These are phyloP conservation scores for Drosophila austrosaltans DNA, from an alignment of 2,888 invertebrate species.

Conservation along the genomic window DNA sequence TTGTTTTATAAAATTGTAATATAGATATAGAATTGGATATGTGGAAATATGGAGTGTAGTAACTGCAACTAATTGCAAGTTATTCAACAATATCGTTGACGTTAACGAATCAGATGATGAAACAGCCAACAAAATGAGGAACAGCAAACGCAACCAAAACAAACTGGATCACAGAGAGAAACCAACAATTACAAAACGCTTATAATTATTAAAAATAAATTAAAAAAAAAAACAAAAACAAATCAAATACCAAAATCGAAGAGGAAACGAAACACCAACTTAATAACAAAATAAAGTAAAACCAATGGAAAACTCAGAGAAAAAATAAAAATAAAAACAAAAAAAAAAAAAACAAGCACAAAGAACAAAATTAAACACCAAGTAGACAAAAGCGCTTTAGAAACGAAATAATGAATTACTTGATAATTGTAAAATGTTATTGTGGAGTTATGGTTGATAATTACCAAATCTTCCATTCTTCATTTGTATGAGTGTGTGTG, in stretches of 20 bases:
- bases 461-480: not conserved
- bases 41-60: not conserved
- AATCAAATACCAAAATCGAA: constrained; percentile 8
- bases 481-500: not conserved
- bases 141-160: not conserved
- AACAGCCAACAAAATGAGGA: not conserved
- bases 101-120: not conserved
- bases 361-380: constrained; percentile 10
- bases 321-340: not conserved
- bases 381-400: constrained; percentile 6
- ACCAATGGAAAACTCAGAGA: not conserved
- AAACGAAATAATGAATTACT: not conserved
- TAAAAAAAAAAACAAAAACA: not conserved
- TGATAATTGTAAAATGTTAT: constrained; percentile 2
- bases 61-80: no score
- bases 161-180: not conserved
- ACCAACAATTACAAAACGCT: constrained; percentile 9
- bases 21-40: constrained; percentile 11
- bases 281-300: not conserved
- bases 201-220: not conserved
- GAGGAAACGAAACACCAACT: constrained; percentile 2
- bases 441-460: not conserved
- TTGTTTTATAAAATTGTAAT: not conserved
- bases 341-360: constrained; percentile 2
- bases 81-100: not conserved